Evolutionary conservation across 2,797 vertebrate species (phyloP).

Genomic region (Sardinella longiceps): DNA sequence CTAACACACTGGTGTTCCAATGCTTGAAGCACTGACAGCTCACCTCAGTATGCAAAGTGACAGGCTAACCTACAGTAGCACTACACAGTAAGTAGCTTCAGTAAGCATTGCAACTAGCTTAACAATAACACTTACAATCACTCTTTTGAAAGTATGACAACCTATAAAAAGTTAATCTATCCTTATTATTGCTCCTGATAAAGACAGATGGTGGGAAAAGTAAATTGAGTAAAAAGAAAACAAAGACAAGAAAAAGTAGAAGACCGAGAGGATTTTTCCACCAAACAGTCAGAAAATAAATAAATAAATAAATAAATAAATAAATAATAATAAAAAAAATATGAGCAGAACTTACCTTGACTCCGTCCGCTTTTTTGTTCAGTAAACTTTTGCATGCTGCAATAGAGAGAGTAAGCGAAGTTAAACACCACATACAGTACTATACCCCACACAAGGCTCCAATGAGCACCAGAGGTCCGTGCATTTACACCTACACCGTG

Average conservation of each 20-base stretch:
- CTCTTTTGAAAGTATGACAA: too few species aligned
- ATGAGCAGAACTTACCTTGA: constrained; percentile 87
- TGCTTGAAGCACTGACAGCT: background rate
- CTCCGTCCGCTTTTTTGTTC: constrained; percentile 99
- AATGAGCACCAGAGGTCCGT: background rate
- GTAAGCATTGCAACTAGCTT: background rate
- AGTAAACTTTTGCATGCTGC: constrained; percentile 96
- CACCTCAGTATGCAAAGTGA: background rate
- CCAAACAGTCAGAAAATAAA: background rate
- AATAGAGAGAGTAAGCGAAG: constrained; percentile 63
- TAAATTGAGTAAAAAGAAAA: constrained; percentile 16
- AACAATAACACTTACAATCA: too few species aligned
- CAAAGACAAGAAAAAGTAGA: constrained; percentile 42
- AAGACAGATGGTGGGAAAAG: background rate
- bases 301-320: background rate
- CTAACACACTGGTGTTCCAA: background rate
- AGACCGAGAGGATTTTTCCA: constrained; percentile 23
- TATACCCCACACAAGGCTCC: background rate
- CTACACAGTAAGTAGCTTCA: background rate
- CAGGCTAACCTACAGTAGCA: too few species aligned
- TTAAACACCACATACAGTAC: background rate
- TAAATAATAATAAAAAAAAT: too few species aligned
- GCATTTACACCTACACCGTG: background rate
- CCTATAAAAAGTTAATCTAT: background rate
- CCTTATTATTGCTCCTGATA: background rate